A percentile compares a stretch with the other conserved stretches of the same genome.
Conservation (phyloP, 2,797 vertebrate genomes). For the Fringilla coelebs region DNA sequence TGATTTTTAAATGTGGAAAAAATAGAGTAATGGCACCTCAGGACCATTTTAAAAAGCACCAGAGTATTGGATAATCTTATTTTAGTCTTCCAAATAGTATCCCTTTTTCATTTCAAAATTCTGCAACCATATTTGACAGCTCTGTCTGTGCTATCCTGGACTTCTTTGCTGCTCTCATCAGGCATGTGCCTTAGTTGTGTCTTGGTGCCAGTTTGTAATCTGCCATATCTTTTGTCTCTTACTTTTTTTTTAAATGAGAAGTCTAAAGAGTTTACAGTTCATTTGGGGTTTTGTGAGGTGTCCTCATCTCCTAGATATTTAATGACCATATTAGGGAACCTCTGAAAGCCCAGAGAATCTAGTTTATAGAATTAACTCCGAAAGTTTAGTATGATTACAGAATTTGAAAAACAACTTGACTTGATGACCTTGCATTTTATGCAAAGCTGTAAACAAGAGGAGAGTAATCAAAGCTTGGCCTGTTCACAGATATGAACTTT, state of each 20-base stretch:
- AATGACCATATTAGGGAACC: constrained; percentile 58
- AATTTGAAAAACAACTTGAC: constrained; percentile 5
- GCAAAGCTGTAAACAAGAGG: background rate
- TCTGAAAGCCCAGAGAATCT: background rate
- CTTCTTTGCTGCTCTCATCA: background rate
- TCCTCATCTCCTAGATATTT: constrained; percentile 54
- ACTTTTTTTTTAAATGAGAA: background rate
- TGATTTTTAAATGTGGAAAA: background rate
- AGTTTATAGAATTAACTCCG: constrained; percentile 14
- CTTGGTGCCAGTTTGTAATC: background rate
- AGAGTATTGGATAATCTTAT: background rate
- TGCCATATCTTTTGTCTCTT: background rate
- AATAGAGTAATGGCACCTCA: background rate
- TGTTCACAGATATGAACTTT: background rate
- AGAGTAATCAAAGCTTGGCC: background rate
- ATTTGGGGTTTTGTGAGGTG: constrained; percentile 19
- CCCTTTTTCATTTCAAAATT: background rate
- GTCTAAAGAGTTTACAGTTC: constrained; percentile 28
- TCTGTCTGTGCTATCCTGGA: background rate
- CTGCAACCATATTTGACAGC: constrained; percentile 1
- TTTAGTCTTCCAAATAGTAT: background rate
- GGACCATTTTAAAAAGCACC: background rate
- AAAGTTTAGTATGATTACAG: background rate
- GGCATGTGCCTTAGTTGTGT: background rate
- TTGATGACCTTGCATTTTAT: background rate